Evolutionary conservation across 1,140 invertebrate genomes (phyloP), one percentile per base, ranked within the genome.

Genomic region (Drosophila funebris): DNA sequence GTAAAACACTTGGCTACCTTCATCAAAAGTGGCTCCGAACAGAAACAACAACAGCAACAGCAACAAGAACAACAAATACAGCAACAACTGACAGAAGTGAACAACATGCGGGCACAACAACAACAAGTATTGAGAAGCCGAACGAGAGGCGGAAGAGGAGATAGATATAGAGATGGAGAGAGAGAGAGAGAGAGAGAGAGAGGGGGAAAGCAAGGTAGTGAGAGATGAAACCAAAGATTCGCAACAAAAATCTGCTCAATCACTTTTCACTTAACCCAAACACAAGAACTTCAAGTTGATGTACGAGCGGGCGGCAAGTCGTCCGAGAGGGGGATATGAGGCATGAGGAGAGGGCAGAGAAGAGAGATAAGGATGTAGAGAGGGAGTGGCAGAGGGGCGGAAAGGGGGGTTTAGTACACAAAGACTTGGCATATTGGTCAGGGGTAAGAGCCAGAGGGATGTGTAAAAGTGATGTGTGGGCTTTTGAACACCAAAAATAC

Each of bases 241-340:
- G 83, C 71, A 78, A 87, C 83, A 88, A 78, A 87, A 87, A 87
- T 87, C 83, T 87, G 82, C 82, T 87, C 82, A 87, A 87, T 87
- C 82, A 87, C 82, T 87, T 87, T 87, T 87, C 82, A 87, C 82
- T 87, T 87, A 87, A 87, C 82, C 83, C 82, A 87, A 87, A 82
- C 82, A 85, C 82, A 87, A 82, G 83, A 85, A 78, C 82, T 87
- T 82, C 78, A 78, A 87, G 76, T 85, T 82, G 75, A 67, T 70
- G 72, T 53, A 60, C 48, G 56, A 54, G 44, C 27, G 48, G 31
- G 36, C 31, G 46, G 53, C 14, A 14, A 41, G 37, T 33, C 31
- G 11, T 11, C 31, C 22, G 7, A 16, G 13, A 13, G 37, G 8
- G 13, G 0, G 14, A 24, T 33, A 3, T 9, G 31, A 13, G 20